Conservation (phyloP, 2,888 invertebrate species). For the Eugnorisma glareosa region DNA sequence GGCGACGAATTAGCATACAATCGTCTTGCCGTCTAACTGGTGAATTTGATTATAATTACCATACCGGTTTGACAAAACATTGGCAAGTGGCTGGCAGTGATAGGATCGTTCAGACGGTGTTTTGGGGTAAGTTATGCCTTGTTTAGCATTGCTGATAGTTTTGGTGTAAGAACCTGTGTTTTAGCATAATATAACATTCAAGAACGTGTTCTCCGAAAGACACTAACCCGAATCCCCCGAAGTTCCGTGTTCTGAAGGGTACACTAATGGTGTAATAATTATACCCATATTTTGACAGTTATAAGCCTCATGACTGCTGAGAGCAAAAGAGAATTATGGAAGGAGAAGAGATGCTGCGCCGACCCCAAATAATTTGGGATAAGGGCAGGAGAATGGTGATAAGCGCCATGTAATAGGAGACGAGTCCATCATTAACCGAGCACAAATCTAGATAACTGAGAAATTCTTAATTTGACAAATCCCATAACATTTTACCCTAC, state of each 20-base stretch:
- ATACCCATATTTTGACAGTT: not conserved
- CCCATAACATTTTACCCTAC: too few relatives aligned
- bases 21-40: slow-evolving; percentile 53
- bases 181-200: not conserved
- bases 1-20: slow-evolving; percentile 71
- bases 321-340: too few relatives aligned
- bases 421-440: too few relatives aligned
- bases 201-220: not conserved
- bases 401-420: not conserved
- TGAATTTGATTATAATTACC: slow-evolving; percentile 76
- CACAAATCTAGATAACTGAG: too few relatives aligned
- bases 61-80: slow-evolving; percentile 61
- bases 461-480: too few relatives aligned
- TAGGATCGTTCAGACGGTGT: not conserved
- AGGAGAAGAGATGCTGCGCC: too few relatives aligned
- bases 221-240: not conserved
- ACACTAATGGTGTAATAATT: not conserved
- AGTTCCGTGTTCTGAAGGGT: not conserved
- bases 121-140: slow-evolving; percentile 14
- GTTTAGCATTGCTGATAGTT: slow-evolving; percentile 30
- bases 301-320: too few relatives aligned
- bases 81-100: slow-evolving; percentile 23
- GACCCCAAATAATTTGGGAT: too few relatives aligned
- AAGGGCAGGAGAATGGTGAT: too few relatives aligned
- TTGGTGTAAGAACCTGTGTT: not conserved